Evolutionary conservation across 2,888 invertebrate genomes (phyloP).

Genomic region (Neocrepidodera transversa): DNA sequence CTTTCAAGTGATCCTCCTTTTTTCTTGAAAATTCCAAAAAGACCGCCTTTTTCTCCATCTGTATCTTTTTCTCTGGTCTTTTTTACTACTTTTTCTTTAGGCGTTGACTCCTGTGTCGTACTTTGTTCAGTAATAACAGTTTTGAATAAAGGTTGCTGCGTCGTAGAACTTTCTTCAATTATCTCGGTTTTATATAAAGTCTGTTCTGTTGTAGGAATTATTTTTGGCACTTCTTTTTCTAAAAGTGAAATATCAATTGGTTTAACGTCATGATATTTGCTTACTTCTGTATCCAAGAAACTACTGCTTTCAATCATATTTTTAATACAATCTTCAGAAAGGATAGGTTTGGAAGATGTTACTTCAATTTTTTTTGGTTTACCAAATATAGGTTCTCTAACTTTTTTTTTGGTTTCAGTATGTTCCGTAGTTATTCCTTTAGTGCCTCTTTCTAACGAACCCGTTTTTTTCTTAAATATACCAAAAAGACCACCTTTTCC

Average conservation of each 20-base stretch:
- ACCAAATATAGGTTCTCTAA: background rate
- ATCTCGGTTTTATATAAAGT: conserved; percentile 4
- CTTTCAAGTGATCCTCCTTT: conserved; percentile 32
- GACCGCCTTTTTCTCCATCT: conserved; percentile 8
- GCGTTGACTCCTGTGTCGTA: conserved; percentile 19
- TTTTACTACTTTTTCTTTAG: conserved; percentile 22
- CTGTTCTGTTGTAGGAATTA: conserved; percentile 12
- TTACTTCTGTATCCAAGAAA: conserved; percentile 42
- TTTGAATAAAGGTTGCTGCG: background rate
- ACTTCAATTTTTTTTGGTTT: background rate
- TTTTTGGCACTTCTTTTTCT: background rate
- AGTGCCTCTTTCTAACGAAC: conserved; percentile 3
- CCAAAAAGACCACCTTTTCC: conserved; percentile 35
- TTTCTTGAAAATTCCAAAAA: conserved; percentile 46
- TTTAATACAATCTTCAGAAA: background rate
- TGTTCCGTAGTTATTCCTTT: background rate
- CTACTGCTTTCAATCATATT: conserved; percentile 33
- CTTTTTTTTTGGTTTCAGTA: background rate
- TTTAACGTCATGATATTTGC: conserved; percentile 40
- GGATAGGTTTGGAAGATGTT: background rate
- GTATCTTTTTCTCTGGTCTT: background rate
- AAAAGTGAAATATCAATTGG: conserved; percentile 1
- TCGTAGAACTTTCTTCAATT: background rate
- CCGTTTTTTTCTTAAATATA: conserved; percentile 18
- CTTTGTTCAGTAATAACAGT: conserved; percentile 11